phyloP scores from a whole-genome alignment of 2,797 vertebrate species.

The Pygocentrus nattereri region DNA sequence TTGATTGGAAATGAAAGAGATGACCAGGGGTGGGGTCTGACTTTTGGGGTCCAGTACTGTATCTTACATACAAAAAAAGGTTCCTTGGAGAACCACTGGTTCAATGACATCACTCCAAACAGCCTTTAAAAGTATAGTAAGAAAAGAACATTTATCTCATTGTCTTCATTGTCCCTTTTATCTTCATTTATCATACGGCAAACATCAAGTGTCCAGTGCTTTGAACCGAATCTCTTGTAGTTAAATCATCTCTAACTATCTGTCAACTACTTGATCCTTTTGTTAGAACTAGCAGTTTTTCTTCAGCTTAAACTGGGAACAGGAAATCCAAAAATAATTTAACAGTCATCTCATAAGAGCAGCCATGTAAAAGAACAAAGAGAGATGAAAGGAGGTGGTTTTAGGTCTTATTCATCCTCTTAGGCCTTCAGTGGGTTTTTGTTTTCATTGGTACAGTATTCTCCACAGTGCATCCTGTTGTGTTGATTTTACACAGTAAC shows the following conservation, averaged over 20 bases:
- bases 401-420: neutral
- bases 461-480: neutral
- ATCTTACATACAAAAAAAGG: too few relatives aligned
- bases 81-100: too few relatives aligned
- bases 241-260: neutral
- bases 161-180: neutral
- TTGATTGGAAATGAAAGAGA: too few relatives aligned
- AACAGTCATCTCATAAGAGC: neutral
- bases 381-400: slow-evolving; percentile 7
- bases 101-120: too few relatives aligned
- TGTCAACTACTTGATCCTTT: neutral
- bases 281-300: neutral
- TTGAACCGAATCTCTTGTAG: neutral
- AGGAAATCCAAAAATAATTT: slow-evolving; percentile 11
- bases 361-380: slow-evolving; percentile 25
- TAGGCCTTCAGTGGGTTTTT: slow-evolving; percentile 9
- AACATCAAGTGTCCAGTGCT: neutral
- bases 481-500: slow-evolving; percentile 24
- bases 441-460: slow-evolving; percentile 2
- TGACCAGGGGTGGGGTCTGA: too few relatives aligned
- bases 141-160: too few relatives aligned
- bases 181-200: neutral
- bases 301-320: neutral
- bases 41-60: too few relatives aligned
- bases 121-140: too few relatives aligned